Evolutionary conservation across 1,140 invertebrate species (phyloP).

Genomic region (Calliphora vicina): DNA sequence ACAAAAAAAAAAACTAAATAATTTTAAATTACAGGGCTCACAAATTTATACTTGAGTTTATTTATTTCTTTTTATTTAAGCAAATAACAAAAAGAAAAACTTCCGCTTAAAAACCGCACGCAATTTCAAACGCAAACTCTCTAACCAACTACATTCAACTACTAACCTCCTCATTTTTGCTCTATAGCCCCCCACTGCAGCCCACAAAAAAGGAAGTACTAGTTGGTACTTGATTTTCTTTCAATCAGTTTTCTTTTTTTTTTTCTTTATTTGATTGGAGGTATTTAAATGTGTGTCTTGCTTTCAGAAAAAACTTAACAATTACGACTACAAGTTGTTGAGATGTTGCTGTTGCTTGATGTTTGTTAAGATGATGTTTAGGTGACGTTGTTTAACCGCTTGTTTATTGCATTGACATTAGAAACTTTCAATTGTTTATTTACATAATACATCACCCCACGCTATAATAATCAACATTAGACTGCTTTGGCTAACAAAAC

Average conservation of each 20-base stretch:
- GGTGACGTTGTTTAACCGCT: background rate
- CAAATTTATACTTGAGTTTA: background rate
- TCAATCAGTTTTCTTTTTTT: background rate
- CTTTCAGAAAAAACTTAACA: too few species aligned
- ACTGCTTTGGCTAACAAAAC: too few species aligned
- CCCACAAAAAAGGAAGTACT: background rate
- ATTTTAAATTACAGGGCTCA: background rate
- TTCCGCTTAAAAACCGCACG: background rate
- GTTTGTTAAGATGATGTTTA: too few species aligned
- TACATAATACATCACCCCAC: background rate
- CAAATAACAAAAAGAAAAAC: background rate
- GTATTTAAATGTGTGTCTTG: background rate
- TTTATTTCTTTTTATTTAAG: background rate
- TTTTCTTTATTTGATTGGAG: background rate
- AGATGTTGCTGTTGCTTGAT: background rate
- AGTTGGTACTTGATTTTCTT: background rate
- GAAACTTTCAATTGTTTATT: slow-evolving; percentile 2
- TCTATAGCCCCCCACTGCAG: background rate
- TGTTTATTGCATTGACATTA: slow-evolving; percentile 14
- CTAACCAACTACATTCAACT: too few species aligned
- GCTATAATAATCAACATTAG: background rate
- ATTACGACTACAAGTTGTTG: background rate
- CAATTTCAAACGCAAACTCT: background rate
- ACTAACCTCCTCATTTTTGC: background rate
- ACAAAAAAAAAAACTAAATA: background rate